Evolutionary conservation across 2,888 invertebrate species (phyloP).

Genomic region (Teleogryllus oceanicus): DNA sequence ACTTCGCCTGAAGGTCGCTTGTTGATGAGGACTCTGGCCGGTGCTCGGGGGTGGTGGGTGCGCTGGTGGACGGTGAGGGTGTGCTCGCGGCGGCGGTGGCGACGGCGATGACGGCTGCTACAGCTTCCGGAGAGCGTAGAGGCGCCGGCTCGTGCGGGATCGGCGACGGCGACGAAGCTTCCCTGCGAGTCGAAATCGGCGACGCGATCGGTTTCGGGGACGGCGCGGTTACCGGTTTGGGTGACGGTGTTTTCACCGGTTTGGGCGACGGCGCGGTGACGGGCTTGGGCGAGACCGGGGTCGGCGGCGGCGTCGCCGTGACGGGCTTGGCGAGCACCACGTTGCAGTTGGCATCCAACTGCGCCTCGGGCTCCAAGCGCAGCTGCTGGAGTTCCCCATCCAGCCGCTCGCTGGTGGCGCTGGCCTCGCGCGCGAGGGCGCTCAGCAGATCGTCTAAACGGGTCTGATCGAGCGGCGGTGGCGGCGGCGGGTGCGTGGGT

Average conservation of each 20-base stretch:
- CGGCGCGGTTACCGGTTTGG: background rate
- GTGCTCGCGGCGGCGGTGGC: background rate
- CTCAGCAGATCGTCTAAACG: conserved; percentile 68
- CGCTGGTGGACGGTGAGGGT: background rate
- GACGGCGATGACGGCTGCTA: background rate
- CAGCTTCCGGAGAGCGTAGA: background rate
- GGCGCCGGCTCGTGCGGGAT: background rate
- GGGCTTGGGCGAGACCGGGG: background rate
- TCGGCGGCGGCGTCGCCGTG: background rate
- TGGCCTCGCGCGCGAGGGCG: conserved; percentile 70
- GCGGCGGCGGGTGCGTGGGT: background rate
- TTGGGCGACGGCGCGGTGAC: background rate
- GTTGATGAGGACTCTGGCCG: background rate
- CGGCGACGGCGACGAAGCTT: background rate
- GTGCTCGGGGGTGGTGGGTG: background rate
- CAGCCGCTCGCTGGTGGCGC: conserved; percentile 67
- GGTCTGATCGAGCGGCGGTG: conserved; percentile 47
- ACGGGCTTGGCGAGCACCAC: conserved; percentile 12
- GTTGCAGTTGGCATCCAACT: conserved; percentile 23
- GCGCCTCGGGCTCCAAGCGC: background rate
- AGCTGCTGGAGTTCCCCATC: conserved; percentile 46
- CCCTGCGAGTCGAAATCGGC: background rate
- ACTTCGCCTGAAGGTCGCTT: too few relatives aligned
- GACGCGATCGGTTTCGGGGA: background rate
- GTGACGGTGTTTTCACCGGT: background rate